A percentile compares a stretch with the other conserved stretches of the same genome.
These are phyloP conservation scores for Mimumesa dahlbomi DNA, from an alignment of 2,888 invertebrate genomes.

Conservation along the genomic window DNA sequence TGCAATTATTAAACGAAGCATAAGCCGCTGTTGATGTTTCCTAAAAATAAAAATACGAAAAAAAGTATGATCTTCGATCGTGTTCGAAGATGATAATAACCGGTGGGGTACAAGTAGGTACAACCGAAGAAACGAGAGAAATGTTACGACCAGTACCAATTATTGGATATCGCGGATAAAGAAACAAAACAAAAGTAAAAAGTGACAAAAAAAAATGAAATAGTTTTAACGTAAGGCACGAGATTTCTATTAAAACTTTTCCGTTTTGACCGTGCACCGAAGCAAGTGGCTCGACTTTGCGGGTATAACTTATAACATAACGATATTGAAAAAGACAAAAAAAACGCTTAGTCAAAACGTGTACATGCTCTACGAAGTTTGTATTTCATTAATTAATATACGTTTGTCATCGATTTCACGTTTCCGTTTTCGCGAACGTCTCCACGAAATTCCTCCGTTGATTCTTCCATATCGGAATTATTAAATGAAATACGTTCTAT, in stretches of 20 bases:
- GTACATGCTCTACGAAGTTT: conserved; percentile 40
- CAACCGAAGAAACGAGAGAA: conserved; percentile 11
- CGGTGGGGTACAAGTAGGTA: conserved; percentile 27
- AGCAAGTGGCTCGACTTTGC: conserved; percentile 18
- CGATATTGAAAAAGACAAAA: too few relatives aligned
- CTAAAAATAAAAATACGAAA: too few relatives aligned
- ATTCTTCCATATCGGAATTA: too few relatives aligned
- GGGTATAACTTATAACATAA: conserved; percentile 29
- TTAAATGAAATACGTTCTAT: conserved; percentile 1
- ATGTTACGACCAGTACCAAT: conserved; percentile 42
- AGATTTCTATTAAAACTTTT: conserved; percentile 60
- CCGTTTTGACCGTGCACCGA: conserved; percentile 32
- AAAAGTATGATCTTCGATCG: conserved; percentile 40
- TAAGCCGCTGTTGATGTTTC: conserved; percentile 66
- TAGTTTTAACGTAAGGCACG: conserved; percentile 41
- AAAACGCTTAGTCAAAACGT: conserved; percentile 41
- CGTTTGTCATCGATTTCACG: conserved; percentile 9
- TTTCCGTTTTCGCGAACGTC: conserved; percentile 9
- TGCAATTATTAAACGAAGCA: conserved; percentile 56
- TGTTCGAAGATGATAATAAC: conserved; percentile 36
- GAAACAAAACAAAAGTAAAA: conserved; percentile 1
- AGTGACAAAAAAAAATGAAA: neutral
- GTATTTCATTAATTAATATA: conserved; percentile 20
- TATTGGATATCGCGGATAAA: conserved; percentile 36
- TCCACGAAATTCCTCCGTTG: conserved; percentile 13